Percentiles rank a stretch among this genome's conserved stretches.
phyloP scores from a whole-genome alignment of 1,140 invertebrate genomes.

The Lucilia cuprina region DNA sequence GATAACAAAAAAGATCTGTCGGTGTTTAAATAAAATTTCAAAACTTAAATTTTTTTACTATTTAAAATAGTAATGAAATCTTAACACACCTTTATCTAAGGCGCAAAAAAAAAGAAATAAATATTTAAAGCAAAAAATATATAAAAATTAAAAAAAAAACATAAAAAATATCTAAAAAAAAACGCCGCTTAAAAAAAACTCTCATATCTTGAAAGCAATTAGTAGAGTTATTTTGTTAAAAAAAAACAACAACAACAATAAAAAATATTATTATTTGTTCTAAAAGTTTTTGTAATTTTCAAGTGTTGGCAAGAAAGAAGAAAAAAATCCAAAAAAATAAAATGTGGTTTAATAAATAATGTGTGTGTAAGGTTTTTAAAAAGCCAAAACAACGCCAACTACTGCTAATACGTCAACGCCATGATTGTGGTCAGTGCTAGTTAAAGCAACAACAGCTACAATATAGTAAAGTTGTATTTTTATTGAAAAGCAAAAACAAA shows the following conservation, averaged over 20 bases:
- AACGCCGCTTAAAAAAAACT: neutral
- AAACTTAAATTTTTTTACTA: neutral
- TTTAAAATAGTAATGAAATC: conserved; percentile 4
- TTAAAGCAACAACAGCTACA: neutral
- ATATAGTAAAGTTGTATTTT: no score
- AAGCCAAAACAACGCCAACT: neutral
- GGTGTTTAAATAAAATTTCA: neutral
- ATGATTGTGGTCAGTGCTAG: neutral
- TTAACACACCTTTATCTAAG: neutral
- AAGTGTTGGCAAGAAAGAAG: neutral
- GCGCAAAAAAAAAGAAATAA: neutral
- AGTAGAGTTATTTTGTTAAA: neutral
- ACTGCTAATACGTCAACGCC: neutral
- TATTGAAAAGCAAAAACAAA: no score
- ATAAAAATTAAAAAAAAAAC: neutral
- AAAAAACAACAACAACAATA: neutral
- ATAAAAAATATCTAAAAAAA: neutral
- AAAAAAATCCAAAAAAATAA: neutral
- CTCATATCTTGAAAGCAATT: neutral
- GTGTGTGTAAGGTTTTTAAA: neutral
- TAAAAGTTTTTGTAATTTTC: neutral
- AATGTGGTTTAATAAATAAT: neutral
- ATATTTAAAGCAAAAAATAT: neutral
- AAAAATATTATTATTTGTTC: neutral
- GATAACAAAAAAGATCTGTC: neutral